Evolutionary conservation across 2,113 vertebrate genomes (phyloP), one percentile per base, ranked within the genome.

Genomic region (Amblyopsis rosae): DNA sequence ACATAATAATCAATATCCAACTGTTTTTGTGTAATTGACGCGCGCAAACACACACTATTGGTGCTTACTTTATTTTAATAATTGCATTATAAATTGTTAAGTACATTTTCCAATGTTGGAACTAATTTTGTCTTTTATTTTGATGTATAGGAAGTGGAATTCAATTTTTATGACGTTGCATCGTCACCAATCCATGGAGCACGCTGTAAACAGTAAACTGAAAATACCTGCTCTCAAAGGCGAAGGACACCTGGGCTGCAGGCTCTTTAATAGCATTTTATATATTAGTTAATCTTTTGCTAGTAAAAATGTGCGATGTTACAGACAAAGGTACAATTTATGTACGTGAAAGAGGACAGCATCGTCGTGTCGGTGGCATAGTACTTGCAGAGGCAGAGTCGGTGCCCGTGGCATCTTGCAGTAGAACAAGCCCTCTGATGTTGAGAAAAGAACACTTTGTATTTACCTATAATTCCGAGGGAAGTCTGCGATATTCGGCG

Each of bases 391-490:
- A 91, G 72, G 87, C 82, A 12, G 83, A 83, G 65, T 70, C 73
- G 11, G 77, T 67, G 17, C 79, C 84, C 41, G 35, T 41, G 35
- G 7, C 35, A 41, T 87, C 83, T 41, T 71, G 69, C 72, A 69
- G 86, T 50, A 89, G 82, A 77, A 82, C 91, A 26, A 91, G 90
- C 48, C 92, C 95, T 19, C 90, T 93, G 58, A 77, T 85, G 65
- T 71, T 75, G 78, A 93, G 91, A 75, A 96, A 94, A 32, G 94
- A 96, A 67, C 95, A 96, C 74, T 98, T 97, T 76, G 91, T 96
- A 60, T 96, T 98, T 88, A 98, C 94, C 0, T 98, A 96, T 79
- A 97, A 96, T 0, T 91, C 93, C 19, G 95, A 96, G 73, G 98
- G 96, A 3, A 97, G 93, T 73, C 93, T 98, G 45, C 93, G 96